Base-by-base conservation (phyloP, 2,113 vertebrate genomes). In the Acanthisitta chloris region DNA sequence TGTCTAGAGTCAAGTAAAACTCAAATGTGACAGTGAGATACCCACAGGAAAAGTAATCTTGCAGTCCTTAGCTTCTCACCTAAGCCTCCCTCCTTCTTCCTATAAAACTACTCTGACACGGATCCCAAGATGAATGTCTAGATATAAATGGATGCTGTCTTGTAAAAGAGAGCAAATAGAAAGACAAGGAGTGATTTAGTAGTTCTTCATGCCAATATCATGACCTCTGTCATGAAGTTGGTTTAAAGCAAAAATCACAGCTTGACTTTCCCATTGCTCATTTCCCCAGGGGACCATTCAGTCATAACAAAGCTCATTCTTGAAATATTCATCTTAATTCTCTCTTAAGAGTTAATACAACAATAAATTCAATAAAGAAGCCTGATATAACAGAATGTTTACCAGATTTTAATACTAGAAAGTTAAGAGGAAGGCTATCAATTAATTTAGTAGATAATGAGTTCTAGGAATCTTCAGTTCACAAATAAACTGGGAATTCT, bases 51-150 rank as follows among this genome's bases (percentile, higher is more conserved):
- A 94, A 83, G n/a, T 76, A 83, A 94, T 86, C 31, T 90, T 92
- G 4, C 25, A 90, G 55, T 93, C 48, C 29, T 92, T 67, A 26
- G 6, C 31, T 94, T 95, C 59, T 73, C 66, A 87, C 8, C 25
- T 58, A 88, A 91, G 38, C n/a, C 36, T 88, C 9, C 3, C 11
- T 82, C 28, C 17, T 84, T 93, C 74, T 16, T 86, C 33, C 26
- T 55, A 43, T 83, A 94, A 95, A 94, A 81, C 42, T 73, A 34
- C 42, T 79, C 78, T 96, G 93, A 94, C 74, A 89, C 1, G 12
- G 77, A 94, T 92, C 57, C 77, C 55, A 92, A 86, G 72, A 91
- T 79, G 38, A 96, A 89, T 57, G 36, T 87, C 59, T 78, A 95
- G 36, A n/a, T 96, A 13, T 72, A 91, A 95, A 17, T 81, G 76